Evolutionary conservation across 2,888 invertebrate genomes (phyloP), one percentile per base, ranked within the genome.

Genomic region (Nasonia oneida): DNA sequence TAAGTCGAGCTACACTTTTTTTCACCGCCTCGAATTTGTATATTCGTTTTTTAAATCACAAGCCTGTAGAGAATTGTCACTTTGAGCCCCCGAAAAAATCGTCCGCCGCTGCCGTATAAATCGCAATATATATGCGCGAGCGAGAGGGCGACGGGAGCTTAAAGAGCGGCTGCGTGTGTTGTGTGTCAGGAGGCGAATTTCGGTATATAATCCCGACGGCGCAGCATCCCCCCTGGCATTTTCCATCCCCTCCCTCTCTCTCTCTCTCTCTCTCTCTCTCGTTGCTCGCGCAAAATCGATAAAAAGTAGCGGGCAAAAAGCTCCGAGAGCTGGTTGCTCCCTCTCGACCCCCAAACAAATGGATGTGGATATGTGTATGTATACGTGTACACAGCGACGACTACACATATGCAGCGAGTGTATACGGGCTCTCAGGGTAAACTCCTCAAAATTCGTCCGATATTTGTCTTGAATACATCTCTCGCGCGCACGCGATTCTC

Each of bases 141-240:
- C 2, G 61, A 77, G 42, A 84, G 70, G 85, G 70, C 61, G 73
- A 61, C 75, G 76, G 81, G 81, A 42, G 79, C 39, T 29, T 50
- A 23, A 47, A 74, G 74, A 74, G 50, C 42, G 47, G 33, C 15
- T 18, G 14, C 50, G 42, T 15, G 4, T 83, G 61, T 73, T 57
- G 29, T 76, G 57, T 83, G 61, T 73, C 71, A 64, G 15, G 70
- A 80, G 74, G 50, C 80, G 77, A 81, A 81, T 82, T 81, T 84
- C 81, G 85, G 82, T 84, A 80, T 64, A 61, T 64, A 61, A 82
- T 84, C 79, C 77, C 87, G 15, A n/a, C 57, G 57, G 57, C 81
- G 57, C 83, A 83, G 77, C 70, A 83, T 83, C 77, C 77, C 47
- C 77, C 57, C 37, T 23, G 23, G 23, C 23, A 23, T 23, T 23